Evolutionary conservation across 2,888 invertebrate genomes (phyloP), one percentile per base, ranked within the genome.

Genomic region (Lochmaea capreae): DNA sequence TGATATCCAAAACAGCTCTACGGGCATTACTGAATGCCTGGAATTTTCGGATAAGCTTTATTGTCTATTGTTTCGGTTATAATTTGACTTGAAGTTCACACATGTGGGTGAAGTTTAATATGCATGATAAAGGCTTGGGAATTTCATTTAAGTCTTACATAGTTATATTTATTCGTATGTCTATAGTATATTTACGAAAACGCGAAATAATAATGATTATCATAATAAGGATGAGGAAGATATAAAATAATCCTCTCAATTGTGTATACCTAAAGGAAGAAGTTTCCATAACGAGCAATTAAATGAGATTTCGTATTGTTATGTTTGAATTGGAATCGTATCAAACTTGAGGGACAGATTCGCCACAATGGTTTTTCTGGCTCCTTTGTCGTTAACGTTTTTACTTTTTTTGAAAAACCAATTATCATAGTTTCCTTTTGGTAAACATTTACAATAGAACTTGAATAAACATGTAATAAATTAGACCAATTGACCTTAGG

Each of bases 401-500:
- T 12, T 46, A 12, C 46, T 46, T 14, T 14, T 12, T 46, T 46
- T 46, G 1, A 3, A 12, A 12, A 46, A 46, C 46, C 46, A 14
- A 11, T 12, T 12, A 14, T n/a, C n/a, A n/a, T 46, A 39, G 33
- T 39, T 39, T 39, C 8, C 8, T 39, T 39, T 33, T 6, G 6
- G 6, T 39, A 39, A 6, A 39, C 3, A 39, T 39, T 39, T 39
- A 39, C 33, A 39, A 39, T 39, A 39, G 33, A 39, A 33, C 33
- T 6, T 33, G 33, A 33, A 33, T 33, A 33, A 33, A 39, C 33
- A 39, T 39, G 33, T 39, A 9, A 39, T 9, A 39, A 39, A 39
- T 83, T 83, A 84, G 82, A 83, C 83, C 14, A 65, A 65, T n/a
- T 54, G 14, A 54, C 16, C 16, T 54, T 26, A 54, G 33, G 26